These are phyloP conservation scores for Heptascelio sp. DNA, from an alignment of 2,888 invertebrate species.

Conservation along the genomic window DNA sequence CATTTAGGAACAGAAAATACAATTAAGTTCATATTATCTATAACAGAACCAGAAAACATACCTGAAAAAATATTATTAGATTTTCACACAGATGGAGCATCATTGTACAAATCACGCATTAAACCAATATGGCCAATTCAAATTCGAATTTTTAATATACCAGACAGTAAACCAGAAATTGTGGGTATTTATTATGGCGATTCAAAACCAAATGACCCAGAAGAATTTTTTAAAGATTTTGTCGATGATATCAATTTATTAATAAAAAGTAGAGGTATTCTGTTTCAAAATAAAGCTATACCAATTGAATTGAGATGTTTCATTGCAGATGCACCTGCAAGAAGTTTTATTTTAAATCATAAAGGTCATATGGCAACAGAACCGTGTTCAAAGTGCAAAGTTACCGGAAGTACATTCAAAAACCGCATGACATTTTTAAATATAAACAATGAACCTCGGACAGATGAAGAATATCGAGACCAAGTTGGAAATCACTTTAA, in stretches of 20 bases:
- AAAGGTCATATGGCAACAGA: conserved; percentile 39
- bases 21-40: background rate
- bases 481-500: conserved; percentile 57
- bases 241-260: conserved; percentile 15
- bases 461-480: conserved; percentile 25
- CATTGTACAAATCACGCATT: background rate
- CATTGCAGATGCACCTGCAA: conserved; percentile 46
- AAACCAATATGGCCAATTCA: conserved; percentile 35
- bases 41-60: background rate
- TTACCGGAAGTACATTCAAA: background rate
- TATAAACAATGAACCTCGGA: conserved; percentile 17
- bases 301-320: conserved; percentile 27
- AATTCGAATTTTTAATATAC: conserved; percentile 27
- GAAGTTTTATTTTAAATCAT: conserved; percentile 42
- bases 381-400: conserved; percentile 45
- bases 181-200: conserved; percentile 31
- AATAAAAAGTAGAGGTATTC: conserved; percentile 17
- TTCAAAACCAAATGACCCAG: background rate
- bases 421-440: conserved; percentile 17
- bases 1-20: background rate
- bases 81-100: conserved; percentile 31
- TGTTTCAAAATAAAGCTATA: conserved; percentile 1
- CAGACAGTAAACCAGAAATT: conserved; percentile 18
- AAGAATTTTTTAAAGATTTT: conserved; percentile 29
- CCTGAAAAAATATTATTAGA: conserved; percentile 14